Evolutionary conservation across 2,113 vertebrate genomes (phyloP), one percentile per base, ranked within the genome.

Genomic region (Neopipo cinnamomea): DNA sequence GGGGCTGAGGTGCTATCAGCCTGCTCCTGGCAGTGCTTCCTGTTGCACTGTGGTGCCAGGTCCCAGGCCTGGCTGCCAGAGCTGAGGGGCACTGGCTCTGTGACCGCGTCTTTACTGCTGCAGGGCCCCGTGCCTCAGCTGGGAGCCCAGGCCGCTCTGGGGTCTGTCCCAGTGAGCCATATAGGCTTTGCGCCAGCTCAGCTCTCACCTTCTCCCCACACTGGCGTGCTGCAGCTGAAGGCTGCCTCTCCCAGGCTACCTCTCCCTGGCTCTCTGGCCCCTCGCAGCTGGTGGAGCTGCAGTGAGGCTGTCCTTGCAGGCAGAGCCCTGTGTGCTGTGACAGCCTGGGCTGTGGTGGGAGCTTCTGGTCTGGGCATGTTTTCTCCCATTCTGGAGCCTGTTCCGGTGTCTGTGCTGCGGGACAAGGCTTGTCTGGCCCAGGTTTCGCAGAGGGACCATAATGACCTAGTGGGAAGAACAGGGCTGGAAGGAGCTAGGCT

Each of bases 161-260:
- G 49, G 33, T 91, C 47, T 6, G 1, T 80, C 53, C 46, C 25
- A 3, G 7, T 20, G 55, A 70, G 27, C 42, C 12, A 0, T 3
- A 4, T 72, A 20, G 25, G 44, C 22, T 78, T 25, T 42, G 28
- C 8, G 18, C 39, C 52, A 68, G 44, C 55, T 90, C 50, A 88
- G 74, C 73, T 53, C 44, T 62, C n/a, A 37, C 53, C 53, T 80
- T 77, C 31, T 79, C 67, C 46, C 27, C 1, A 2, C 0, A 2
- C 75, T 0, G 0, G 42, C 1, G 1, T 8, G 52, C 56, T 35
- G 50, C 0, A 2, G 20, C 39, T 14, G 4, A 19, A n/a, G 82
- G 39, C 65, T 46, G 81, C 20, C 53, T 50, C 24, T 50, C 49
- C 49, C 14, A 50, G 49, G 49, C 49, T 50, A 22, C 28, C 53